Conservation (phyloP, 2,797 vertebrate species). For the Gobio occitaniae region DNA sequence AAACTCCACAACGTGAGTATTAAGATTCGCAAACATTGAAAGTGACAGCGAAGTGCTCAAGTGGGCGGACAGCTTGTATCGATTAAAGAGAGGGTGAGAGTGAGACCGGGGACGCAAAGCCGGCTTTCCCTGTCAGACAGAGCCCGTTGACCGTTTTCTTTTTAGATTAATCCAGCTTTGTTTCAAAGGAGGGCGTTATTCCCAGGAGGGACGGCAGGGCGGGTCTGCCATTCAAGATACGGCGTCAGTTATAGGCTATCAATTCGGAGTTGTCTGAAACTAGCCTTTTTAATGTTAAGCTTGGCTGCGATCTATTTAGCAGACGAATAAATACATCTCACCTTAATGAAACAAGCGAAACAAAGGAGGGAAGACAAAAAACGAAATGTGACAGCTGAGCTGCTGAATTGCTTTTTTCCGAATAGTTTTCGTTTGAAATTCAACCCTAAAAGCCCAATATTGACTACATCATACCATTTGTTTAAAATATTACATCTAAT, state of each 20-base stretch:
- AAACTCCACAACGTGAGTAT: conserved; percentile 99
- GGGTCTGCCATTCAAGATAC: conserved; percentile 80
- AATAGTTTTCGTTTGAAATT: conserved; percentile 14
- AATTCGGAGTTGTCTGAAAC: conserved; percentile 81
- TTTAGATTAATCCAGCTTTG: conserved; percentile 81
- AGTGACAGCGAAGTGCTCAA: conserved; percentile 71
- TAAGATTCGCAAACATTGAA: conserved; percentile 34
- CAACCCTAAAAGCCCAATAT: background rate
- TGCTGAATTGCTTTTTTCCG: background rate
- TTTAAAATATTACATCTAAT: background rate
- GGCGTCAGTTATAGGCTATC: conserved; percentile 78
- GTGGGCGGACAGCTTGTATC: conserved; percentile 82
- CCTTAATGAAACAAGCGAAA: conserved; percentile 74
- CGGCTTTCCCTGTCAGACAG: conserved; percentile 76
- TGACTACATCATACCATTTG: conserved; percentile 61
- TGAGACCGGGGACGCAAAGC: conserved; percentile 68
- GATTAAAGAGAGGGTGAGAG: conserved; percentile 75
- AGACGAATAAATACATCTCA: conserved; percentile 72
- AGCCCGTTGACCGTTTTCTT: conserved; percentile 72
- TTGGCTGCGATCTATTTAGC: conserved; percentile 76
- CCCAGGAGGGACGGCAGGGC: conserved; percentile 78
- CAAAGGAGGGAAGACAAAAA: conserved; percentile 30
- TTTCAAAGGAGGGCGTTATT: conserved; percentile 81
- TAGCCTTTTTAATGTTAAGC: conserved; percentile 76
- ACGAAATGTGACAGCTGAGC: conserved; percentile 35